Evolutionary conservation across 2,888 invertebrate species (phyloP).

Genomic region (Microctonus brassicae): DNA sequence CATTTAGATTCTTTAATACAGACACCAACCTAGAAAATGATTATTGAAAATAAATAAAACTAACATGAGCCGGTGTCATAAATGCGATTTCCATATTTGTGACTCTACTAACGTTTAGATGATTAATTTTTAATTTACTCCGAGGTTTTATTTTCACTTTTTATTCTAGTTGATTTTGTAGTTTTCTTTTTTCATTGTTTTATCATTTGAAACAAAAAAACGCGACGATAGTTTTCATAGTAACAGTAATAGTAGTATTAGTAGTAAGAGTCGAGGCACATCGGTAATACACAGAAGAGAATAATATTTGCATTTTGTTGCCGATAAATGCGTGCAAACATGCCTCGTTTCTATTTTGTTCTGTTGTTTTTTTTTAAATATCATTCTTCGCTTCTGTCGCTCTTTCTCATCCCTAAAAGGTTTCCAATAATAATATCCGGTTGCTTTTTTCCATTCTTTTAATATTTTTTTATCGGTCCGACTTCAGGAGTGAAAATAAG

Average conservation of each 20-base stretch:
- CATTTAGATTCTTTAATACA: constrained; percentile 40
- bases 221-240: constrained; percentile 3
- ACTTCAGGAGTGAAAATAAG: not conserved
- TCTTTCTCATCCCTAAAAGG: not conserved
- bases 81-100: constrained; percentile 14
- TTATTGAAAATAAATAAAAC: constrained; percentile 33
- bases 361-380: constrained; percentile 27
- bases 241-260: not conserved
- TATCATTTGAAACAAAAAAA: not conserved
- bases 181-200: not conserved
- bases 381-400: not conserved
- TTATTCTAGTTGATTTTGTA: not conserved
- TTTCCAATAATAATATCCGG: not conserved
- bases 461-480: not conserved
- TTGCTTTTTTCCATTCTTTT: not conserved
- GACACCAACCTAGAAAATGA: constrained; percentile 38
- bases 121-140: constrained; percentile 23
- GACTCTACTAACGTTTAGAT: constrained; percentile 32
- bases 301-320: constrained; percentile 13
- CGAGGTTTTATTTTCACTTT: constrained; percentile 3
- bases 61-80: constrained; percentile 43
- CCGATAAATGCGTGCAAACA: constrained; percentile 22
- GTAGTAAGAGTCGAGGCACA: constrained; percentile 11
- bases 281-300: constrained; percentile 12
- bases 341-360: constrained; percentile 31